Evolutionary conservation across 2,113 vertebrate species (phyloP).

Genomic region (Brachypodius melanocephalos): DNA sequence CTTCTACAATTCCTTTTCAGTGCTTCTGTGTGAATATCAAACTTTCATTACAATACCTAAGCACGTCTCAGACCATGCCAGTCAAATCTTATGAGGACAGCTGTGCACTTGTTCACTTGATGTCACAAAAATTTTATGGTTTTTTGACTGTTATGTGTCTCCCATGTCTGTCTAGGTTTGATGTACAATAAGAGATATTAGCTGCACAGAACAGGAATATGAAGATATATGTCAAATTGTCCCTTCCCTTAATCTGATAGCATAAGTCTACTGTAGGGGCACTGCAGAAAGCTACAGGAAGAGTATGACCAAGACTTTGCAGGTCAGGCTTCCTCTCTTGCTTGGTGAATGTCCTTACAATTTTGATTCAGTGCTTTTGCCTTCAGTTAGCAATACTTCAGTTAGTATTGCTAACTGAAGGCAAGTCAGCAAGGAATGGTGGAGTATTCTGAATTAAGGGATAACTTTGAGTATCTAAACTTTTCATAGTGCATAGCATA

Average conservation of each 20-base stretch:
- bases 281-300: background rate
- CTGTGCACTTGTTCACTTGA: accelerated
- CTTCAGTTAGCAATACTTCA: too few relatives aligned
- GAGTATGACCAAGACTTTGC: background rate
- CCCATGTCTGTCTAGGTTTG: background rate
- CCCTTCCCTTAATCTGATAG: background rate
- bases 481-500: background rate
- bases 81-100: background rate
- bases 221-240: background rate
- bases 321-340: background rate
- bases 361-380: too few relatives aligned
- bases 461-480: background rate
- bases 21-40: background rate
- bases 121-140: background rate
- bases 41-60: background rate
- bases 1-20: background rate
- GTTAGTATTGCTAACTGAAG: background rate
- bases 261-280: accelerated
- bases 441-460: background rate
- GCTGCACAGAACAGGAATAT: background rate
- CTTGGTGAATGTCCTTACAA: background rate
- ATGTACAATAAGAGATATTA: background rate
- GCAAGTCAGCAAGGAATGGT: background rate
- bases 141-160: accelerated
- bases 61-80: accelerated